Percentiles rank a stretch among this genome's conserved stretches.
phyloP scores from a whole-genome alignment of 2,888 invertebrate species.

The Aphodius sticticus region DNA sequence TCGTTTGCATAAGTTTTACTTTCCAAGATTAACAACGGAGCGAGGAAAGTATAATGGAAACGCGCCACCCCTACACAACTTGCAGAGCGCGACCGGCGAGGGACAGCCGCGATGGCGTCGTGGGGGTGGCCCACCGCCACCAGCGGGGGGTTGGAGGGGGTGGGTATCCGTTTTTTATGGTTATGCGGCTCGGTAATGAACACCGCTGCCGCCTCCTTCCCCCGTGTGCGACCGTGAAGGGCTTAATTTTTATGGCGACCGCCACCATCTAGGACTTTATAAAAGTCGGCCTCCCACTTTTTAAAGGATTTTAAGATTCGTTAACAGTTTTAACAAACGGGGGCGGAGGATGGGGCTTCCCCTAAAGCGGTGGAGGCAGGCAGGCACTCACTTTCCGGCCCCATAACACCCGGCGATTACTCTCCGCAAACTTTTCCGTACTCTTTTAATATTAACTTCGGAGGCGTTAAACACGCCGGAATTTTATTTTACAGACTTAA shows the following conservation, averaged over 20 bases:
- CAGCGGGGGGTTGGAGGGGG: conserved; percentile 25
- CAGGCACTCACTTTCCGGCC: conserved; percentile 22
- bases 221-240: conserved; percentile 52
- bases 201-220: conserved; percentile 44
- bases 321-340: conserved; percentile 61
- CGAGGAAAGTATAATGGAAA: conserved; percentile 59
- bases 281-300: conserved; percentile 57
- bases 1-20: conserved; percentile 62
- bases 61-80: conserved; percentile 44
- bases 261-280: conserved; percentile 54
- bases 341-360: conserved; percentile 11
- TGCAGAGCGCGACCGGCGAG: conserved; percentile 7
- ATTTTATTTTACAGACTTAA: conserved; percentile 26
- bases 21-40: conserved; percentile 59
- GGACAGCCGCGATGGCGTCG: conserved; percentile 33
- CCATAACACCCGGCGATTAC: conserved; percentile 22
- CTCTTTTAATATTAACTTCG: conserved; percentile 26
- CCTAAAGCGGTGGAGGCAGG: conserved; percentile 13
- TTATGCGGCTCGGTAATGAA: conserved; percentile 58
- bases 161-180: conserved; percentile 54
- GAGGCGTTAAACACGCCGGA: conserved; percentile 21
- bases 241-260: conserved; percentile 59
- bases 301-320: conserved; percentile 61
- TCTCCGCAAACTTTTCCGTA: conserved; percentile 24
- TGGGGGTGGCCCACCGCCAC: neutral